Evolutionary conservation across 2,888 invertebrate species (phyloP), one percentile per base, ranked within the genome.

Genomic region (Diarsia rubi): DNA sequence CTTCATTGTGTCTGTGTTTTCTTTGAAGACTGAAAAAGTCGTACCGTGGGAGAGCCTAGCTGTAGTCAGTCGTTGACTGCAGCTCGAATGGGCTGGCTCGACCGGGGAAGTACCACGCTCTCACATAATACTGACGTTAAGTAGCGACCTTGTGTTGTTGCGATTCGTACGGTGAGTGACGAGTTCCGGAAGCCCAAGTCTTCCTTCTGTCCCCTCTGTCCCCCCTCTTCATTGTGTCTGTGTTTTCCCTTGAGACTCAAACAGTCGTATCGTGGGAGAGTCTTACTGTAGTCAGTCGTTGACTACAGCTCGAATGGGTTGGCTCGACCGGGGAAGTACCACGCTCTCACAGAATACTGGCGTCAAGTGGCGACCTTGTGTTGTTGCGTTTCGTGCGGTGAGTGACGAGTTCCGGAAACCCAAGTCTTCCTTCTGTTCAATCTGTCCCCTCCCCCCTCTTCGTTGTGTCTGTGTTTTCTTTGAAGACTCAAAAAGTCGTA

Each of bases 241-340:
- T 52, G 49, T 52, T 27, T 31, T 27, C 44, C 11, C 4, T 8
- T 0, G 42, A 62, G 2, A 37, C 37, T 63, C 8, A 59, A 42
- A 47, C 21, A 14, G 9, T 37, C 16, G 9, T 44, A 27, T 24
- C 19, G 54, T 62, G 69, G 54, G 31, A 69, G 57, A 81, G 69
- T 57, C 65, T n/a, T 54, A 65, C 64, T 75, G 52, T 37, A 27
- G 64, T 57, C 37, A 31, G 14, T 44, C 5, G n/a, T 2, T 54
- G 54, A 11, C 37, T 60, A 1, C 31, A 42, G 67, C 60, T 79
- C 63, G 49, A 65, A 31, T 37, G 79, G 79, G 79, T 65, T 59
- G 68, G 65, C 70, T 75, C 81, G 60, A 45, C 70, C 70, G 63
- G 75, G 75, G 59, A 52, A 75, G 74, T 68, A 81, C 72, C 68